These are phyloP conservation scores for Thryonomys swinderianus DNA, from an alignment of 2,113 vertebrate genomes.

Conservation along the genomic window DNA sequence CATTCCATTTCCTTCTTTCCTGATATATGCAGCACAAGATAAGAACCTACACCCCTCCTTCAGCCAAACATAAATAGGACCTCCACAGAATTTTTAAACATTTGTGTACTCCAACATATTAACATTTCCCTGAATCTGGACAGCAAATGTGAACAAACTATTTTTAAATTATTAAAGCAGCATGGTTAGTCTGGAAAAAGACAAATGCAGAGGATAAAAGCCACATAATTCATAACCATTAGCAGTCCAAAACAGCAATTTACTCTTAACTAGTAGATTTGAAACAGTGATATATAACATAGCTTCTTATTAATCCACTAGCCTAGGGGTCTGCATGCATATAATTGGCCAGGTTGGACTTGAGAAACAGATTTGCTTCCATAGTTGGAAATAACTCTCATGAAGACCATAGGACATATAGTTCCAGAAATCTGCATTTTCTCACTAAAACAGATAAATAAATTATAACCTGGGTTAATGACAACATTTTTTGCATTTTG, in stretches of 20 bases:
- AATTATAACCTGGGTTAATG: constrained; percentile 16
- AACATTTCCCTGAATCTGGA: constrained; percentile 17
- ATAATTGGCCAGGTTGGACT: neutral
- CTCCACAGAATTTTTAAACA: neutral
- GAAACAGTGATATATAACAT: neutral
- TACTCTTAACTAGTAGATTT: neutral
- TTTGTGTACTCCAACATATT: constrained; percentile 12
- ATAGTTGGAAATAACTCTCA: constrained; percentile 2
- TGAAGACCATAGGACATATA: neutral
- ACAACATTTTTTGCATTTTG: too few species aligned
- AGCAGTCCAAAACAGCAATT: neutral
- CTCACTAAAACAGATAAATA: neutral
- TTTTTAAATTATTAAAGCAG: constrained; percentile 54
- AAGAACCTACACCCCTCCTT: neutral
- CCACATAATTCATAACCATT: neutral
- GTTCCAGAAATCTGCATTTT: constrained; percentile 21
- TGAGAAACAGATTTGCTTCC: constrained; percentile 49
- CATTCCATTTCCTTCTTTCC: neutral
- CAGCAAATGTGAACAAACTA: constrained; percentile 10
- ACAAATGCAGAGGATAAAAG: constrained; percentile 38
- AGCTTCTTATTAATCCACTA: neutral
- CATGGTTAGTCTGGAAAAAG: constrained; percentile 37
- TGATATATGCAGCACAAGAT: neutral
- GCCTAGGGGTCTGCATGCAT: neutral
- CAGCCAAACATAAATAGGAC: constrained; percentile 23